Conservation (phyloP, 2,797 vertebrate species). For the Potorous gilbertii region DNA sequence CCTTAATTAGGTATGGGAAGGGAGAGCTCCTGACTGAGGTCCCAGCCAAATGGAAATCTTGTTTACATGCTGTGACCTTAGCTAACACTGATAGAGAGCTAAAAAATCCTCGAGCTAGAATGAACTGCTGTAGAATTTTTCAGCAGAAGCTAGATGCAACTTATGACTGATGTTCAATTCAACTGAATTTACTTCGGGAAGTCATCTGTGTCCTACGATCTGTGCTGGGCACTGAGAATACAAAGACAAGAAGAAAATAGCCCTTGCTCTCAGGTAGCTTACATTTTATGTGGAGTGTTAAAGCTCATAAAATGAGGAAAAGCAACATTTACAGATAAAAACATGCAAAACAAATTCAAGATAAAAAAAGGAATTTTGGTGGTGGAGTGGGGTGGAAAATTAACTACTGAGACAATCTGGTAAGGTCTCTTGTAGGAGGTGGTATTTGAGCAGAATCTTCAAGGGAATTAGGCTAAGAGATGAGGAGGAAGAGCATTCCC, state of each 20-base stretch:
- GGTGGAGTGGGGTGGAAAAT: neutral
- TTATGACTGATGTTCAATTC: neutral
- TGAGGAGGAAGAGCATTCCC: neutral
- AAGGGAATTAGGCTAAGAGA: neutral
- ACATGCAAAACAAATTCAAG: neutral
- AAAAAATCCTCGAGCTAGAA: neutral
- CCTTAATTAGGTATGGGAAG: conserved; percentile 1
- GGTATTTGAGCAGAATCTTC: neutral
- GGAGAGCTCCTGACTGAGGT: neutral
- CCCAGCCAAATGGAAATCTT: neutral
- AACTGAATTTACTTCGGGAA: neutral
- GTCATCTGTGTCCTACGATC: neutral
- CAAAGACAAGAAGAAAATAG: neutral
- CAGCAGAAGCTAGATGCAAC: neutral
- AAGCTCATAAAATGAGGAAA: neutral
- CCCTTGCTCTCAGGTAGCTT: neutral
- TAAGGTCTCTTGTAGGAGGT: neutral
- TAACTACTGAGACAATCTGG: neutral
- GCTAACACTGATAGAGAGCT: neutral
- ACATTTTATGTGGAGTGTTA: neutral
- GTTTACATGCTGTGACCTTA: neutral
- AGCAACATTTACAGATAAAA: neutral
- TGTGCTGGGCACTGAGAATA: neutral
- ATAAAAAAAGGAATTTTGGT: neutral
- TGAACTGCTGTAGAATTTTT: neutral